Conservation (phyloP, 2,888 invertebrate species). For the Caradrina clavipalpis region DNA sequence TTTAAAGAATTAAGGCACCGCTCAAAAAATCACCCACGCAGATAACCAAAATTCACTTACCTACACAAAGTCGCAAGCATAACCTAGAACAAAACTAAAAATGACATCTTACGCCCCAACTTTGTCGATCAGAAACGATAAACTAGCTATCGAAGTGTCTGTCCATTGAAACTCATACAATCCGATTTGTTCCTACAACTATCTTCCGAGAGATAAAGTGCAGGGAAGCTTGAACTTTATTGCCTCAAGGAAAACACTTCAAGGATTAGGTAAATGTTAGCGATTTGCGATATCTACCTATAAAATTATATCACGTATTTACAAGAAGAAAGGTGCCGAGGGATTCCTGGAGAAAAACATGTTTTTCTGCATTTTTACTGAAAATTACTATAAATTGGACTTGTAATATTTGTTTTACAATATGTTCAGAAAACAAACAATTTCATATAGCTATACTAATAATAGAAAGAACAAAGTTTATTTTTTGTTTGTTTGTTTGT, state of each 20-base stretch:
- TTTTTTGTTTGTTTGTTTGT: too few species aligned
- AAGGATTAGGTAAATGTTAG: slow-evolving; percentile 10
- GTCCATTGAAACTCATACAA: slow-evolving; percentile 5
- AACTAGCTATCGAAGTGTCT: slow-evolving; percentile 1
- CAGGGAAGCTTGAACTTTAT: neutral
- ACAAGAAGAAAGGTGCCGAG: slow-evolving; percentile 14
- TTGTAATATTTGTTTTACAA: neutral
- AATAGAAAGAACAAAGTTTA: too few species aligned
- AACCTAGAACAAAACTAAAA: neutral
- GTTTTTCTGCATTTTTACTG: slow-evolving; percentile 36
- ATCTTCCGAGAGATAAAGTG: slow-evolving; percentile 8
- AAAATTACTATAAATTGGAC: too few species aligned
- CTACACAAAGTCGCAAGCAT: too few species aligned
- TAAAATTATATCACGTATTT: slow-evolving; percentile 42
- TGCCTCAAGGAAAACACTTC: slow-evolving; percentile 38
- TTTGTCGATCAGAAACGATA: slow-evolving; percentile 9
- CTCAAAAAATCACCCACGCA: too few species aligned
- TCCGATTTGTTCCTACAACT: slow-evolving; percentile 19
- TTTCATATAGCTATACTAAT: too few species aligned
- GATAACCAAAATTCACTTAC: too few species aligned
- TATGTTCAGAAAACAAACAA: neutral
- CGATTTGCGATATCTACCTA: slow-evolving; percentile 24
- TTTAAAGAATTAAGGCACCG: too few species aligned
- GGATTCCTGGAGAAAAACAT: slow-evolving; percentile 37
- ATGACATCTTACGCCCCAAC: slow-evolving; percentile 1